Base-by-base conservation (phyloP, 2,888 invertebrate species). In the Drosophila histrio region DNA sequence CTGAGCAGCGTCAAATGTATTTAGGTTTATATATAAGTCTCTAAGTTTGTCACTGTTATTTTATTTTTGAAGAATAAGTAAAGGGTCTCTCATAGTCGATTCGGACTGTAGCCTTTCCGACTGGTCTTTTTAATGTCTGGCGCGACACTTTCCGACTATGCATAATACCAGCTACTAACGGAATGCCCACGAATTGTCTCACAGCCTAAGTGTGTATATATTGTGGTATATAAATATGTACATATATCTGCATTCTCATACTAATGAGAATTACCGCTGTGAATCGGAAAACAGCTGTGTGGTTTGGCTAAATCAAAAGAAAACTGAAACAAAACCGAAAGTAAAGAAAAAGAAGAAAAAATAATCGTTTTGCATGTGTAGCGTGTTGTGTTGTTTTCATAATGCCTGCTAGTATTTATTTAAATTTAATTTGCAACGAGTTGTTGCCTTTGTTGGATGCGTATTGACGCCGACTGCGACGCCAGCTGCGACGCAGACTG, bases 241-340 rank as follows among this genome's bases (percentile, higher is more conserved):
- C 34, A 7, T 22, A 21, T 30, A 11, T 43, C 9, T 43, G 41
- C 50, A 36, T 60, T 21, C 34, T 22, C 32, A 36, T 59, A 57
- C 41, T 68, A 61, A 62, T 64, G 56, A 67, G 47, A 30, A 56
- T 59, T 64, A 66, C 70, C 32, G 79, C 66, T 70, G 32, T 39
- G 36, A 68, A 59, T 74, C 60, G 73, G 69, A 65, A 67, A 72
- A 72, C 74, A 80, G 70, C 60, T 80, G 77, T 73, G 76, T 60
- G 61, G 7, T 49, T 43, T 41, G 46, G 44, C 60, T 30, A 68
- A 85, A 67, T 69, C 52, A 56, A 58, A 68, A 60, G 65, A 62
- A 78, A 72, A 72, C 59, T 44, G 41, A 49, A 67, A 26, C 43
- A 53, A 47, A 39, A 57, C 7, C 8, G 9, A 26, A 58, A 39